Evolutionary conservation across 2,113 vertebrate genomes (phyloP).

Genomic region (Hippocampus abdominalis): DNA sequence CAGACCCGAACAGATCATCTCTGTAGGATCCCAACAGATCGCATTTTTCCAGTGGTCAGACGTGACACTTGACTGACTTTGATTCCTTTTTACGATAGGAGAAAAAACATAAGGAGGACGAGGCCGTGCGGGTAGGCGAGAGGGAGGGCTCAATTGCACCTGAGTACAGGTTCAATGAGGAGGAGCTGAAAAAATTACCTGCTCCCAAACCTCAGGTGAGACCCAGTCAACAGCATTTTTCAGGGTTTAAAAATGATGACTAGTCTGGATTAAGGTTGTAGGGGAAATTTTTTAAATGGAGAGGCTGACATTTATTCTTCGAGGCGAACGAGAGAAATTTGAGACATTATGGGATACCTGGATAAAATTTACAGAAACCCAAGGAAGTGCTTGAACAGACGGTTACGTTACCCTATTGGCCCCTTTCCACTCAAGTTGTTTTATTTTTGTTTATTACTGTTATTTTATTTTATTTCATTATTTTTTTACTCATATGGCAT

Average conservation of each 20-base stretch:
- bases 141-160: constrained; percentile 59
- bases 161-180: constrained; percentile 57
- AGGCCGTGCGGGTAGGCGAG: constrained; percentile 68
- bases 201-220: constrained; percentile 61
- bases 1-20: constrained; percentile 57
- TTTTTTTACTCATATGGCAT: no score
- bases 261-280: no score
- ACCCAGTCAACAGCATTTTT: neutral
- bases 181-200: constrained; percentile 47
- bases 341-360: no score
- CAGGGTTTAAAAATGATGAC: neutral
- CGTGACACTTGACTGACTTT: neutral
- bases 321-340: no score
- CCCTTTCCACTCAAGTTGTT: no score
- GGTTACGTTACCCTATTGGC: no score
- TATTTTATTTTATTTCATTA: no score
- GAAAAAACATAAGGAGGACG: constrained; percentile 40
- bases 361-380: no score
- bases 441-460: no score
- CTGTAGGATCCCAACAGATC: constrained; percentile 30
- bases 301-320: no score
- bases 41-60: neutral
- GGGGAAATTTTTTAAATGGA: no score
- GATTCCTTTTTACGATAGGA: constrained; percentile 42
- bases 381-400: no score